Percentiles rank a stretch among this genome's conserved stretches.
Evolutionary conservation across 2,888 invertebrate species (phyloP).

Genomic region (Orchestes rusci): DNA sequence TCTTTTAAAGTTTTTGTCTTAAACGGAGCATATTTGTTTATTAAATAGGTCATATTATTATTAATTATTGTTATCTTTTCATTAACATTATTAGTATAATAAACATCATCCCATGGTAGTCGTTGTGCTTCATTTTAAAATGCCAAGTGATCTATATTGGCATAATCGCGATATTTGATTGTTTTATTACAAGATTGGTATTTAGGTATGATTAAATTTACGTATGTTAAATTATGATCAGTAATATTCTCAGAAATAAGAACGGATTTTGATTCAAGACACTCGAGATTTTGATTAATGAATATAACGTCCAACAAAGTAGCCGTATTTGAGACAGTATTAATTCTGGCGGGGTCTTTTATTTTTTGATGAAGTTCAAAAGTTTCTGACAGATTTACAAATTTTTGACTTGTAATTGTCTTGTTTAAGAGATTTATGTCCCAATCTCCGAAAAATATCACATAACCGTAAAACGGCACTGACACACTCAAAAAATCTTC

Average conservation of each 20-base stretch:
- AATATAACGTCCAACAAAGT: constrained; percentile 1
- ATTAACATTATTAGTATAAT: background rate
- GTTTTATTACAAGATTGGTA: background rate
- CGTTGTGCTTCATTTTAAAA: background rate
- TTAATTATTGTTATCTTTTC: background rate
- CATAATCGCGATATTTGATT: constrained; percentile 1
- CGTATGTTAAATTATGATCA: background rate
- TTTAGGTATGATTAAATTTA: background rate
- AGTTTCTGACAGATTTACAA: too few species aligned
- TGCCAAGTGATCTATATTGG: background rate
- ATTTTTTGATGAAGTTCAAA: too few species aligned
- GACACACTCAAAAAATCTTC: background rate
- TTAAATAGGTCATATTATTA: constrained; percentile 2
- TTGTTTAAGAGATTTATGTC: background rate
- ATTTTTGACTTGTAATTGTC: too few species aligned
- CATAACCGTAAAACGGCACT: background rate
- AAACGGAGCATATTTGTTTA: constrained; percentile 8
- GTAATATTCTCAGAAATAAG: background rate
- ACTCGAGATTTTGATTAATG: background rate
- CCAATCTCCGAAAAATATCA: background rate
- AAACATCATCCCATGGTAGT: background rate
- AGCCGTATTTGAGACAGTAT: background rate
- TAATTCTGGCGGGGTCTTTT: constrained; percentile 1
- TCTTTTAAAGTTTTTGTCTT: constrained; percentile 1
- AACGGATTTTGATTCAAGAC: background rate